Percentiles rank a stretch among this genome's conserved stretches.
Evolutionary conservation across 1,140 invertebrate genomes (phyloP).

Genomic region (Colletes latitarsis): DNA sequence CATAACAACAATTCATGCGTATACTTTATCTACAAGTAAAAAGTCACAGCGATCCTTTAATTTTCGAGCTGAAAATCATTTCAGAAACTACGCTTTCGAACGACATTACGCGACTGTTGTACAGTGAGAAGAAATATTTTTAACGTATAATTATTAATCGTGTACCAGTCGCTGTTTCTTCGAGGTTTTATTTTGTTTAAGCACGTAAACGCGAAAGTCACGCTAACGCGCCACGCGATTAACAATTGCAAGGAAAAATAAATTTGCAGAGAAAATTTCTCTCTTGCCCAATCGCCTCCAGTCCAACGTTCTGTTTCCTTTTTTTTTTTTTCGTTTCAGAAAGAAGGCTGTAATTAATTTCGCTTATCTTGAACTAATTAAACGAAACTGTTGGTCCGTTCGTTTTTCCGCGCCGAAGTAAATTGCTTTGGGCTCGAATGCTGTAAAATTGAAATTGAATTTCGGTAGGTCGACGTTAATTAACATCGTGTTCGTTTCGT

Average conservation of each 20-base stretch:
- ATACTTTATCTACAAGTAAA: too few species aligned
- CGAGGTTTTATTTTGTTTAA: constrained; percentile 14
- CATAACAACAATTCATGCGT: background rate
- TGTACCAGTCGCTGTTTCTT: background rate
- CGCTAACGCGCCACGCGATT: constrained; percentile 11
- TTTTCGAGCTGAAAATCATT: too few species aligned
- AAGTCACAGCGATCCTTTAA: too few species aligned
- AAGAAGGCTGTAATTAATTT: background rate
- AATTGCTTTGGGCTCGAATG: constrained; percentile 19
- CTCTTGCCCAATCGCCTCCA: background rate
- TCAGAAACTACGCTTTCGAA: background rate
- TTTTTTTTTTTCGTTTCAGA: background rate
- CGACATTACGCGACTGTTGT: background rate
- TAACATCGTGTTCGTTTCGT: constrained; percentile 15
- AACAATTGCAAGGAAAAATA: background rate
- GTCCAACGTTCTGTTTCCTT: too few species aligned
- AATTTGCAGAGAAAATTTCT: background rate
- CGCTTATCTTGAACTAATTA: constrained; percentile 15
- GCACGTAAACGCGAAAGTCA: constrained; percentile 12
- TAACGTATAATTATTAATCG: background rate
- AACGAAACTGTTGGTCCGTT: constrained; percentile 1
- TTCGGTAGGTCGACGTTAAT: constrained; percentile 32
- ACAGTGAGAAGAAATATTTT: background rate
- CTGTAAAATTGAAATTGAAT: constrained; percentile 45
- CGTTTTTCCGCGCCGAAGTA: constrained; percentile 9